Conservation (phyloP, 1,140 invertebrate genomes). For the Drosophila willistoni region DNA sequence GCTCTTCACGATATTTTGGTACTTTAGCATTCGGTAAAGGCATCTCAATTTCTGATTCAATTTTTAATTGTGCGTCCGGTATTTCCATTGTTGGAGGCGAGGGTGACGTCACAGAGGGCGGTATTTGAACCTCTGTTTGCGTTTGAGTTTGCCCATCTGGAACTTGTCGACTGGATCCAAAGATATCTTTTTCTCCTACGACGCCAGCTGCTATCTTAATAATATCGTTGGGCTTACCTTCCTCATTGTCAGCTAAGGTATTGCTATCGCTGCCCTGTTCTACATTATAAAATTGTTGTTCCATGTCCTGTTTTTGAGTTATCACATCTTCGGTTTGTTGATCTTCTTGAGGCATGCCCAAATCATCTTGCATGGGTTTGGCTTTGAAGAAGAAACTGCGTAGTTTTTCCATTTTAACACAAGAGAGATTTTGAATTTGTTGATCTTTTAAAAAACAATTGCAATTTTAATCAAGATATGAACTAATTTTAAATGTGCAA, state of each 20-base stretch:
- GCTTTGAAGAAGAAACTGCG: slow-evolving; percentile 13
- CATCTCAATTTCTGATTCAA: background rate
- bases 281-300: background rate
- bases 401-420: slow-evolving; percentile 5
- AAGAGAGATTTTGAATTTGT: background rate
- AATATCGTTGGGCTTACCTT: background rate
- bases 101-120: background rate
- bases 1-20: slow-evolving; percentile 3
- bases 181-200: background rate
- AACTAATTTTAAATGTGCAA: background rate
- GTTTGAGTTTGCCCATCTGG: slow-evolving; percentile 4
- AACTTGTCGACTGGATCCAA: background rate
- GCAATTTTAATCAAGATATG: background rate
- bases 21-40: background rate
- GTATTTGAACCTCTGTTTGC: background rate
- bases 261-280: background rate
- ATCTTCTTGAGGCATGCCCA: background rate
- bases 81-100: background rate
- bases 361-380: background rate
- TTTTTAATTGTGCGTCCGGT: too few relatives aligned
- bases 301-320: background rate
- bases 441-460: background rate
- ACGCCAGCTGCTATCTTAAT: background rate
- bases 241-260: background rate
- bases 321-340: background rate